Conservation (phyloP, 2,888 invertebrate species). For the Coelinius sp. region DNA sequence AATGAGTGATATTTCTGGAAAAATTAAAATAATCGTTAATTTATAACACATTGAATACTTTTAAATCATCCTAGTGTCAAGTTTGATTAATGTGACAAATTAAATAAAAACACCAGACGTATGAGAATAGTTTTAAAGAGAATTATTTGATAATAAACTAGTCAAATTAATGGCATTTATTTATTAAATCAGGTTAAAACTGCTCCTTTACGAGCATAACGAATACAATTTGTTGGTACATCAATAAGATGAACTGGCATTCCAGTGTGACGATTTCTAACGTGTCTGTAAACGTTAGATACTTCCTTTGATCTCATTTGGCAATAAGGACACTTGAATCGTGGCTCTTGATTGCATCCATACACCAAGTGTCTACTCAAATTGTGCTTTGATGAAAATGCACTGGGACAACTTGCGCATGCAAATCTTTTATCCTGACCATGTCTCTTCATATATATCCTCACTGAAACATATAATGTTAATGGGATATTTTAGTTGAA, state of each 20-base stretch:
- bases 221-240: slow-evolving; percentile 47
- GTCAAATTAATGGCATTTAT: background rate
- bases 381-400: slow-evolving; percentile 56
- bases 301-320: slow-evolving; percentile 52
- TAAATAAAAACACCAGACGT: background rate
- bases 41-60: background rate
- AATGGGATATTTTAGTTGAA: background rate
- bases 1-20: background rate
- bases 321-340: slow-evolving; percentile 57
- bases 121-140: background rate
- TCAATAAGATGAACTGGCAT: slow-evolving; percentile 33
- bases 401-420: slow-evolving; percentile 48
- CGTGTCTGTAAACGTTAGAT: slow-evolving; percentile 52
- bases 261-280: slow-evolving; percentile 49
- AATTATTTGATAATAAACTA: background rate
- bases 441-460: background rate
- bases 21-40: background rate
- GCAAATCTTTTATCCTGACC: slow-evolving; percentile 28
- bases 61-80: too few species aligned
- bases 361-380: slow-evolving; percentile 52
- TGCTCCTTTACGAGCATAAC: slow-evolving; percentile 26
- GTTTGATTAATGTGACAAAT: background rate
- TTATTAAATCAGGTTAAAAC: background rate
- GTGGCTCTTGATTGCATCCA: slow-evolving; percentile 57
- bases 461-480: slow-evolving; percentile 11